These are phyloP conservation scores for Heliconius nattereri DNA, from an alignment of 1,140 invertebrate species.

Conservation along the genomic window DNA sequence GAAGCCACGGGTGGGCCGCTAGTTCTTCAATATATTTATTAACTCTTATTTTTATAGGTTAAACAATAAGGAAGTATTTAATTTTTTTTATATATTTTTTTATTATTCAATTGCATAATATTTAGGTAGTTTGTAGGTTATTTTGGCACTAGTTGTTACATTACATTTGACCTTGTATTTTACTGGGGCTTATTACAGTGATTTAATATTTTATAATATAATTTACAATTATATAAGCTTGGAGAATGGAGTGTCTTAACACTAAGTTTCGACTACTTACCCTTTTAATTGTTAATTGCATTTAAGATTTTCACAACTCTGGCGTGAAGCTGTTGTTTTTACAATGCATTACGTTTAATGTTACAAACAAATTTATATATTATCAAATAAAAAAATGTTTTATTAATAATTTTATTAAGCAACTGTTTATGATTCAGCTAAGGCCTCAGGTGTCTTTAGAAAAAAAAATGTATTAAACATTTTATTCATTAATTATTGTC, in stretches of 20 bases:
- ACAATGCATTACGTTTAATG: too few species aligned
- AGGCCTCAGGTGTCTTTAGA: too few species aligned
- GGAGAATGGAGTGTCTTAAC: neutral
- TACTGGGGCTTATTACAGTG: neutral
- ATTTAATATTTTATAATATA: neutral
- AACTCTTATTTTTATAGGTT: neutral
- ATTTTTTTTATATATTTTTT: neutral
- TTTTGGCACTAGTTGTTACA: neutral
- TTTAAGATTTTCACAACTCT: too few species aligned
- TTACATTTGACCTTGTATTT: neutral
- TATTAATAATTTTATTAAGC: too few species aligned
- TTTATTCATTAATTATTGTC: neutral
- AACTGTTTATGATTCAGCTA: too few species aligned
- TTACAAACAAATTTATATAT: too few species aligned
- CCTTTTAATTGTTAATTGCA: neutral
- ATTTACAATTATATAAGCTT: neutral
- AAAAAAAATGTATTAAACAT: neutral
- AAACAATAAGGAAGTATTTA: conserved; percentile 4
- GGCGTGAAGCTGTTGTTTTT: too few species aligned
- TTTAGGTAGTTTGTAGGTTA: neutral
- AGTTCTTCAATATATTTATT: neutral
- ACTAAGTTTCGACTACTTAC: neutral
- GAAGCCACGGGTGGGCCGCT: too few species aligned
- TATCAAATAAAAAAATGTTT: too few species aligned
- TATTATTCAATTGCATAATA: neutral